phyloP scores from a whole-genome alignment of 2,797 vertebrate species.

The Odontamblyopus rebecca region DNA sequence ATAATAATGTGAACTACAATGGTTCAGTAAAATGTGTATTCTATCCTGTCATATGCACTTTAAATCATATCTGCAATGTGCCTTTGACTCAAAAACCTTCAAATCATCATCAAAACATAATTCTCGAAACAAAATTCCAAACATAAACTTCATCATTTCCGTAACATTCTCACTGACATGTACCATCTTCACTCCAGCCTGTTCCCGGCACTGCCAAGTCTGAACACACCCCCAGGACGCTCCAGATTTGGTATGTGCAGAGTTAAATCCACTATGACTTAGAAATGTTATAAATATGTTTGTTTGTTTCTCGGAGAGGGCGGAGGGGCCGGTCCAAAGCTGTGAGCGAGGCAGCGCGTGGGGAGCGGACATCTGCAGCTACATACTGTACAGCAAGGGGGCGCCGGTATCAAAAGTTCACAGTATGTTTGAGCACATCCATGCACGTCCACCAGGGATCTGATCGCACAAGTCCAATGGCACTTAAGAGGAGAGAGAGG shows the following conservation, averaged over 20 bases:
- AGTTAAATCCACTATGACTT: neutral
- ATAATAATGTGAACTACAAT: too few species aligned
- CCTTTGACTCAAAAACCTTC: neutral
- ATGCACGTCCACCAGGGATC: conserved; percentile 56
- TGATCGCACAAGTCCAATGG: conserved; percentile 55
- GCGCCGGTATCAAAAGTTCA: conserved; percentile 60
- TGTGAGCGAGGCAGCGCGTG: conserved; percentile 17
- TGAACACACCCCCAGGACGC: conserved; percentile 1
- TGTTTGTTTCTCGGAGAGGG: neutral
- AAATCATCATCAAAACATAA: neutral
- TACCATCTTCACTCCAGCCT: neutral
- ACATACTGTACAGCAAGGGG: conserved; percentile 50
- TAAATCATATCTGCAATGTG: neutral
- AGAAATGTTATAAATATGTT: neutral
- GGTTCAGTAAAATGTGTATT: too few species aligned
- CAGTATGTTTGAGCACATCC: conserved; percentile 62
- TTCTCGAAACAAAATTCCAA: neutral
- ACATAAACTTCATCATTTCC: neutral
- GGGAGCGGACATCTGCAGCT: conserved; percentile 33
- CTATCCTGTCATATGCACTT: too few species aligned
- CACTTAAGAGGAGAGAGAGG: conserved; percentile 38
- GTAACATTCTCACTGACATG: neutral
- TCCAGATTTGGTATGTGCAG: neutral
- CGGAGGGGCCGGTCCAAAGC: neutral
- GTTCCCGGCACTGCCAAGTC: neutral